Percentiles rank a stretch among this genome's conserved stretches.
phyloP scores from a whole-genome alignment of 2,113 vertebrate species.

The Atherinomorus stipes region DNA sequence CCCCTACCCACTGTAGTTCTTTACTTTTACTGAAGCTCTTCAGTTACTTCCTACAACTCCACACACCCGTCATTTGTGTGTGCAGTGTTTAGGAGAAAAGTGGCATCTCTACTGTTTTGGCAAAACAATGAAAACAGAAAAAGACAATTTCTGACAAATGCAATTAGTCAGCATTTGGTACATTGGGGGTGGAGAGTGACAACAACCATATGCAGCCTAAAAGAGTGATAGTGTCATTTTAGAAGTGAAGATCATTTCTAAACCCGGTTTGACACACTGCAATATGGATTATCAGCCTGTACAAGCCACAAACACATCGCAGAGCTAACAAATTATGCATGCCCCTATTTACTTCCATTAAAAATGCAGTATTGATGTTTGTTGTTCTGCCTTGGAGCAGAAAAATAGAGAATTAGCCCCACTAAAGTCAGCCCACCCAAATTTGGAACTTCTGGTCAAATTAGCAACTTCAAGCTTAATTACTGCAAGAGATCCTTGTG shows the following conservation, averaged over 20 bases:
- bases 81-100: no score
- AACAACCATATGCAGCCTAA: slow-evolving; percentile 30
- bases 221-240: slow-evolving; percentile 22
- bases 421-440: slow-evolving; percentile 51
- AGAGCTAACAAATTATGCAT: slow-evolving; percentile 57
- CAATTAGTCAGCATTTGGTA: neutral
- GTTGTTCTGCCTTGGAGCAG: slow-evolving; percentile 53
- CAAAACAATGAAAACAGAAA: no score
- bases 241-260: slow-evolving; percentile 30
- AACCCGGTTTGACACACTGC: slow-evolving; percentile 21
- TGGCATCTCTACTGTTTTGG: no score
- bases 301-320: slow-evolving; percentile 44
- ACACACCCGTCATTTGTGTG: no score
- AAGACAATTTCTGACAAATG: no score
- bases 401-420: slow-evolving; percentile 53
- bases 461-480: slow-evolving; percentile 56
- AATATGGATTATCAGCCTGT: slow-evolving; percentile 37
- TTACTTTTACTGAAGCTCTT: no score
- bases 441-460: slow-evolving; percentile 45
- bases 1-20: no score
- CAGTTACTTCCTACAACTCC: no score
- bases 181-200: neutral
- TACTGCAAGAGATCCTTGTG: slow-evolving; percentile 48
- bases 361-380: slow-evolving; percentile 71
- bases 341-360: slow-evolving; percentile 58